Evolutionary conservation across 2,113 vertebrate species (phyloP), one percentile per base, ranked within the genome.

Genomic region (Tricholaema leucomelas): DNA sequence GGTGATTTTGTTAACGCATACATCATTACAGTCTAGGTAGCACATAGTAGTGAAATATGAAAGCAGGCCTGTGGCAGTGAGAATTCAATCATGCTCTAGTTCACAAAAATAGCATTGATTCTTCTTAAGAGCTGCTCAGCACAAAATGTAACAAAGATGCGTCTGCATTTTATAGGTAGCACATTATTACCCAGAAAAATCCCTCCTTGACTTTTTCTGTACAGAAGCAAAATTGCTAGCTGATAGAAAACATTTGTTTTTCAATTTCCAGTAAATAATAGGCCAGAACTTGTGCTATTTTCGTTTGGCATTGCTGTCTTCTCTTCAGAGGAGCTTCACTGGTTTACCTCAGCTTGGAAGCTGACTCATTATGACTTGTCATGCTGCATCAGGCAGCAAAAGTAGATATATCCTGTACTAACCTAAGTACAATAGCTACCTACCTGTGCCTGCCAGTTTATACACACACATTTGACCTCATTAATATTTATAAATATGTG

Each of bases 291-390:
- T 64, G 11, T 85, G 64, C n/a, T 82, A 58, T 5, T 91, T 78
- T 88, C 61, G 82, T 88, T 63, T 92, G 79, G 48, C 61, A 56
- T 80, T 40, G 55, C 59, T 80, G 10, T 31, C 36, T 85, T 83
- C 58, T 79, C 66, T 91, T 94, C 79, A 85, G 2, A 92, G 60
- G 75, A 87, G 36, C 35, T 89, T 87, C 81, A 48, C 33, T 88
- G 84, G 67, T 93, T 79, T 88, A 73, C 38, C 64, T 87, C 81
- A 77, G 74, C 72, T 85, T 88, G 72, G 64, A 87, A 93, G 78
- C 78, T 83, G 87, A 92, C 64, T 96, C 84, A 95, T 82, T 90
- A 35, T 70, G 77, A 69, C 55, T 86, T 90, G 90, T 74, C 44
- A 6, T 44, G 31, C 66, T 77, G 65, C 73, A 85, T 90, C 73